Base-by-base conservation (phyloP, 2,113 vertebrate genomes). In the Emydura subglobosa region DNA sequence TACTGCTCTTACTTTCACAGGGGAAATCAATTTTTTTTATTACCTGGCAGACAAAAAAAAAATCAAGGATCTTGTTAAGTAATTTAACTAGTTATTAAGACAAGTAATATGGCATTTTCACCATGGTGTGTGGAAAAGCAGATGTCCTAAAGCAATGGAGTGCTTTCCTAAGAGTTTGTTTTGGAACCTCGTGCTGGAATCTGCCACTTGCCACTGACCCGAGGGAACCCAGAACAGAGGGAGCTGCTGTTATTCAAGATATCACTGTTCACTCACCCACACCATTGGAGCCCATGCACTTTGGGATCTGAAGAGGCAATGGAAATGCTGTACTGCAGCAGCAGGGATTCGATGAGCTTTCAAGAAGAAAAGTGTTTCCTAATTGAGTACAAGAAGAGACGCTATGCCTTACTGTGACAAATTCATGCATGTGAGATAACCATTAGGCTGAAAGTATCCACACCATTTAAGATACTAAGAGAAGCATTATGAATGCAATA, bases 11-110 rank as follows among this genome's bases (percentile, higher is more conserved):
- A 42, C 21, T 91, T 72, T 79, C 88, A 72, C 10, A 81, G 53
- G 72, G 22, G 27, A 93, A 93, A 92, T 82, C 65, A 79, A 72
- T 14, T 24, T 57, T 12, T 16, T 61, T 91, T 88, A 78, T 57
- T 53, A 88, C 61, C 47, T 78, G 29, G 54, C 61, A 86, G 51
- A 34, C 74, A 86, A 76, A 39, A 59, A 59, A 57, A 79, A 54
- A 59, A 68, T 47, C 51, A 79, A 39, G n/a, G 42, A 21, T 74
- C 49, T 87, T 92, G 51, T 79, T 49, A 90, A 87, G 80, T 61
- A 42, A 79, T 88, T 87, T 47, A 76, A 78, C 25, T 79, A 85
- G 76, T 72, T 72, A 84, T 92, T 92, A 80, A 88, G 87, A 79
- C 72, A 68, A 88, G 57, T 12, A 92, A 25, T 24, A 39, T 53